Percentiles rank a stretch among this genome's conserved stretches.
Conservation (phyloP, 2,888 invertebrate species). For the Agrotis clavis region DNA sequence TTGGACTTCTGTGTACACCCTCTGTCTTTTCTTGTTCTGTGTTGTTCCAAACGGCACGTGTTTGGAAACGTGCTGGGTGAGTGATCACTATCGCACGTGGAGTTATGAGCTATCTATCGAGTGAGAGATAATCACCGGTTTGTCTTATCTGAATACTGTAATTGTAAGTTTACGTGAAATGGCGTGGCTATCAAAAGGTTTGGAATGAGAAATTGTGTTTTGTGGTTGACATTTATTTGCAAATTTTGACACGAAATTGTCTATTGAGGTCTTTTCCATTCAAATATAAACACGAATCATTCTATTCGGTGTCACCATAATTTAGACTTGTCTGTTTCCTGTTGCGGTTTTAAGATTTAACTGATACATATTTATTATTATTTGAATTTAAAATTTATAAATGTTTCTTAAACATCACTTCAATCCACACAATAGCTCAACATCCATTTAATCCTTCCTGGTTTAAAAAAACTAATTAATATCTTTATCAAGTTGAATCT, state of each 20-base stretch:
- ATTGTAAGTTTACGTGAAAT: slow-evolving; percentile 30
- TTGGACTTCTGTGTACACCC: neutral
- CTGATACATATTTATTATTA: neutral
- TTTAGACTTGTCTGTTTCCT: neutral
- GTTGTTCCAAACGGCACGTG: slow-evolving; percentile 29
- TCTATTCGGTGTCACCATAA: neutral
- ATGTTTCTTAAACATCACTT: neutral
- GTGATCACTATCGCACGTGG: slow-evolving; percentile 30
- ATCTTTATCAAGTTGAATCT: slow-evolving; percentile 53
- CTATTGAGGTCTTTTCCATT: too few species aligned
- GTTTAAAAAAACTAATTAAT: slow-evolving; percentile 40
- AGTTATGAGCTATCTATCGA: slow-evolving; percentile 13
- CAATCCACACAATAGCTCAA: slow-evolving; percentile 32
- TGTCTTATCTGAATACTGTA: slow-evolving; percentile 16
- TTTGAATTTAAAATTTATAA: neutral
- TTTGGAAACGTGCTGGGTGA: slow-evolving; percentile 15
- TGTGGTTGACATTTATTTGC: slow-evolving; percentile 6
- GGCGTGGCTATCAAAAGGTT: neutral
- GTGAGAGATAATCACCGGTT: slow-evolving; percentile 26
- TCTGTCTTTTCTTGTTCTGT: neutral
- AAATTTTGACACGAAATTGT: neutral
- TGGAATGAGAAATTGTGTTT: slow-evolving; percentile 5
- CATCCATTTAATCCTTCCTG: slow-evolving; percentile 49
- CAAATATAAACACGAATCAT: neutral
- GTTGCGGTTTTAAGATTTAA: neutral